Conservation (phyloP, 1,140 invertebrate genomes). For the Ericerus pela region DNA sequence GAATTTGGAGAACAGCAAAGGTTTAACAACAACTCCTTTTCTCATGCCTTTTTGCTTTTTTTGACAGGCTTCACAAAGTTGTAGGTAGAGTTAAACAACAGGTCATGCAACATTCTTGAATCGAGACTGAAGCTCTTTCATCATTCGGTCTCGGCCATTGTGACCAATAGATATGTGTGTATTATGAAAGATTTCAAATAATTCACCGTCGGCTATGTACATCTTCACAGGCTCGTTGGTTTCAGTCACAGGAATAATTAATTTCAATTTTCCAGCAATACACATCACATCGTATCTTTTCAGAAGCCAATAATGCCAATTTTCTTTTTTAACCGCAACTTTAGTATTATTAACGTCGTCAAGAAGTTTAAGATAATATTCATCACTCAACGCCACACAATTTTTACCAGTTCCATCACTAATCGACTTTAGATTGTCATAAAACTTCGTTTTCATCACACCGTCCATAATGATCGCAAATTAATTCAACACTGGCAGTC, state of each 20-base stretch:
- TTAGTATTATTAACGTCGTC: no score
- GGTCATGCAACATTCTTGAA: slow-evolving; percentile 20
- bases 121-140: slow-evolving; percentile 19
- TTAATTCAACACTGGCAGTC: no score
- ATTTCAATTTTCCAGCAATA: slow-evolving; percentile 1
- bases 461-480: no score
- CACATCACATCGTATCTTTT: slow-evolving; percentile 11
- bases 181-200: slow-evolving; percentile 23
- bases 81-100: slow-evolving; percentile 9
- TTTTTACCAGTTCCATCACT: no score
- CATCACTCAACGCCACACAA: no score
- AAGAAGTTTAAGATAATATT: no score
- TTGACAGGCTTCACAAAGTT: slow-evolving; percentile 6
- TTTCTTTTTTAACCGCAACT: background rate
- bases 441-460: no score
- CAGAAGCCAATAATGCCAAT: background rate
- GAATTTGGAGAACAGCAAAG: slow-evolving; percentile 26
- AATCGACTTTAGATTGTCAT: no score
- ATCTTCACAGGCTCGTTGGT: background rate
- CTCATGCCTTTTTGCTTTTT: slow-evolving; percentile 19
- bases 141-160: slow-evolving; percentile 23
- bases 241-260: background rate
- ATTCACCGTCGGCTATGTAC: background rate
- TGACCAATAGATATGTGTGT: slow-evolving; percentile 24
- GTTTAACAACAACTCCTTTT: slow-evolving; percentile 27